phyloP scores from a whole-genome alignment of 1,140 invertebrate genomes.

The Holcopasites calliopsidis region DNA sequence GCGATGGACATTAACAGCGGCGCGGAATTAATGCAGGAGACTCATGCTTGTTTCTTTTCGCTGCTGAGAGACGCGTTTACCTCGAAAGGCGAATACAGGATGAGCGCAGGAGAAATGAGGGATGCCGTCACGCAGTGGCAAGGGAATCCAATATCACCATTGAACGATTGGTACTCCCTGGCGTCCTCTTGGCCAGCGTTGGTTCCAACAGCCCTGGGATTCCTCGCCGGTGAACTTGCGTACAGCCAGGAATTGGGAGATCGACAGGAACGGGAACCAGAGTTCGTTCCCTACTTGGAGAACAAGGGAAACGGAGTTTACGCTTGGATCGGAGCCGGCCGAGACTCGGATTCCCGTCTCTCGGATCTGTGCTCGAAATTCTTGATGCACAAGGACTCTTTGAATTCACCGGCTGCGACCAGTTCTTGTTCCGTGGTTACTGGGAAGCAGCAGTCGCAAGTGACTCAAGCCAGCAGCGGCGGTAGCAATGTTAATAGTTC shows the following conservation, averaged over 20 bases:
- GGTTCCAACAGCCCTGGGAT: slow-evolving; percentile 90
- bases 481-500: slow-evolving; percentile 32
- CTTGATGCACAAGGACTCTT: slow-evolving; percentile 71
- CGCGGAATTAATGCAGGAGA: slow-evolving; percentile 84
- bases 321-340: slow-evolving; percentile 97
- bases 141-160: slow-evolving; percentile 88
- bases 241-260: slow-evolving; percentile 72
- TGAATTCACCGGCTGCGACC: slow-evolving; percentile 60
- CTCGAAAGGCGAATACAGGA: slow-evolving; percentile 89
- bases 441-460: slow-evolving; percentile 59
- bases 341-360: slow-evolving; percentile 92
- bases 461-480: slow-evolving; percentile 43
- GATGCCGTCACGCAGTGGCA: slow-evolving; percentile 89
- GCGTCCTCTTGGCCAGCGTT: slow-evolving; percentile 89
- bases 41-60: slow-evolving; percentile 90
- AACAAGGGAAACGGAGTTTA: slow-evolving; percentile 88
- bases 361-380: slow-evolving; percentile 83
- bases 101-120: slow-evolving; percentile 87
- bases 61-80: slow-evolving; percentile 90
- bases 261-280: slow-evolving; percentile 87
- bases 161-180: slow-evolving; percentile 89
- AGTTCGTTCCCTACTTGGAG: slow-evolving; percentile 96
- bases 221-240: slow-evolving; percentile 90
- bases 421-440: slow-evolving; percentile 5
- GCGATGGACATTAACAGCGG: slow-evolving; percentile 66